A percentile compares a stretch with the other conserved stretches of the same genome.
phyloP scores from a whole-genome alignment of 2,888 invertebrate species.

The Mesorhabditis spiculigera region DNA sequence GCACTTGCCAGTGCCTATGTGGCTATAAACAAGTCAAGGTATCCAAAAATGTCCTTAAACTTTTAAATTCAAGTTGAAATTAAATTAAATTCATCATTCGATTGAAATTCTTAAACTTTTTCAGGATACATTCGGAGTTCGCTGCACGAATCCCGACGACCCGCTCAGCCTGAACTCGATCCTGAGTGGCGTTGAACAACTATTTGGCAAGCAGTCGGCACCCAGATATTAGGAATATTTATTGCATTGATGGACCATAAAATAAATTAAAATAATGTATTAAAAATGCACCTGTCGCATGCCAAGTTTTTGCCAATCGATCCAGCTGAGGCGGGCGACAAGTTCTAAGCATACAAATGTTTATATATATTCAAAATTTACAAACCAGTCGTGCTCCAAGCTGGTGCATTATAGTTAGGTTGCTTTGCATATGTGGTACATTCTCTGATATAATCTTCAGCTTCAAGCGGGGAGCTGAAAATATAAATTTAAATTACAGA shows the following conservation, averaged over 20 bases:
- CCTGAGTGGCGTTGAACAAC: constrained; percentile 43
- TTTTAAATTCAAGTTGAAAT: background rate
- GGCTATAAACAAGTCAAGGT: constrained; percentile 43
- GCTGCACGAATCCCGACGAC: constrained; percentile 56
- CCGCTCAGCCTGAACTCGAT: constrained; percentile 49
- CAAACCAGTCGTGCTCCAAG: constrained; percentile 56
- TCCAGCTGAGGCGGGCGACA: constrained; percentile 93
- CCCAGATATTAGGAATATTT: constrained; percentile 14
- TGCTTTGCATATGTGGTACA: constrained; percentile 37
- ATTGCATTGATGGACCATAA: constrained; percentile 19
- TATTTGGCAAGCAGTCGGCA: constrained; percentile 40
- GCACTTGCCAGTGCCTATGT: constrained; percentile 54
- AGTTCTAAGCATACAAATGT: constrained; percentile 72
- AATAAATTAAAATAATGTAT: constrained; percentile 3
- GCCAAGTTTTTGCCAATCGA: constrained; percentile 96
- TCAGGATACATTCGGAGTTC: constrained; percentile 41
- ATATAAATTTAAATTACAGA: constrained; percentile 19
- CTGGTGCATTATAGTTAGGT: constrained; percentile 37
- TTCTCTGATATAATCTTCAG: constrained; percentile 38
- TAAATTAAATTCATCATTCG: background rate
- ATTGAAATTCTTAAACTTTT: constrained; percentile 13
- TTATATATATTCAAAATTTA: background rate
- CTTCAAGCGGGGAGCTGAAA: constrained; percentile 21
- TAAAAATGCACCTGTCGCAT: constrained; percentile 63
- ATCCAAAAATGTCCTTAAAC: constrained; percentile 1